Evolutionary conservation across 2,888 invertebrate genomes (phyloP).

Genomic region (Amiota mariae): DNA sequence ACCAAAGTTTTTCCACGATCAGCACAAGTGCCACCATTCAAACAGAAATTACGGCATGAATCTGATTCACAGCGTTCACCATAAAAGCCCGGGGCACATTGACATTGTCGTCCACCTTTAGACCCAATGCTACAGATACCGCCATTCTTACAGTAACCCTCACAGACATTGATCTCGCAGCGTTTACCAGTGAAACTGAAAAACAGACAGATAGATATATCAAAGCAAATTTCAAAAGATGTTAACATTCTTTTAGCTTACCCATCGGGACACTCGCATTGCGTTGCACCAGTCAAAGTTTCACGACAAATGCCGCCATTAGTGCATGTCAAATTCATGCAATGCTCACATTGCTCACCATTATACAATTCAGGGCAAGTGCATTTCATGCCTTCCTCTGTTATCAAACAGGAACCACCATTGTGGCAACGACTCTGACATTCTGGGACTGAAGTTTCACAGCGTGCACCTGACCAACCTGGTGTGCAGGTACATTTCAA

Average conservation of each 20-base stretch:
- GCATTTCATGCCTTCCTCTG: slow-evolving; percentile 73
- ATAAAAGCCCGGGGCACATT: slow-evolving; percentile 67
- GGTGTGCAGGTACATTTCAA: slow-evolving; percentile 78
- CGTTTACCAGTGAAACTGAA: slow-evolving; percentile 74
- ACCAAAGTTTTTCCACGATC: slow-evolving; percentile 59
- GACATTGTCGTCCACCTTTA: slow-evolving; percentile 71
- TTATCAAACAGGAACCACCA: slow-evolving; percentile 76
- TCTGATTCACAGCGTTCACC: slow-evolving; percentile 76
- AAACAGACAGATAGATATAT: neutral
- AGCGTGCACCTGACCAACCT: slow-evolving; percentile 79
- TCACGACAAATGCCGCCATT: slow-evolving; percentile 78
- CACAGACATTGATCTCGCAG: slow-evolving; percentile 78
- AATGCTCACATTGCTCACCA: slow-evolving; percentile 77
- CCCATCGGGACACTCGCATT: slow-evolving; percentile 77
- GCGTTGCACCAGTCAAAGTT: slow-evolving; percentile 70
- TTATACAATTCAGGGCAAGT: slow-evolving; percentile 76
- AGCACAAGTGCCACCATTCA: slow-evolving; percentile 75
- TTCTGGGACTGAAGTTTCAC: slow-evolving; percentile 77
- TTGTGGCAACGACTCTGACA: slow-evolving; percentile 78
- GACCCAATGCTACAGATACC: slow-evolving; percentile 73
- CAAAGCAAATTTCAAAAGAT: neutral
- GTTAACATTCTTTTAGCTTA: slow-evolving; percentile 57
- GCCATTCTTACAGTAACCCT: slow-evolving; percentile 76
- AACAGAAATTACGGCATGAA: slow-evolving; percentile 75
- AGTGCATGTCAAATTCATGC: slow-evolving; percentile 76